phyloP scores from a whole-genome alignment of 2,888 invertebrate genomes.

The Vandiemenella viatica region DNA sequence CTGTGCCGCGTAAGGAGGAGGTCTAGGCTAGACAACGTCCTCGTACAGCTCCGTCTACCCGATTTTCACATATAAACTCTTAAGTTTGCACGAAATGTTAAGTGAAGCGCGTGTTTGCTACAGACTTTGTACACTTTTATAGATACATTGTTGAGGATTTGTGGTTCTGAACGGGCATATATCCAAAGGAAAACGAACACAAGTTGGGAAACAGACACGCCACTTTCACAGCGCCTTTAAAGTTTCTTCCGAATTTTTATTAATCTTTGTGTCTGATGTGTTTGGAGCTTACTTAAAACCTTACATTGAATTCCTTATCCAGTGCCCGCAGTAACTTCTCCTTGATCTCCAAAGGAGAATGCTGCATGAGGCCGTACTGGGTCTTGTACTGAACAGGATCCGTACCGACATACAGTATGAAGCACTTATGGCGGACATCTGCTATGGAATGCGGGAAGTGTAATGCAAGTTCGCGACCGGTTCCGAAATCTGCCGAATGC shows the following conservation, averaged over 20 bases:
- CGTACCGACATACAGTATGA: slow-evolving; percentile 27
- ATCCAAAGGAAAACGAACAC: slow-evolving; percentile 17
- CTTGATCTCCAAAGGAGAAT: slow-evolving; percentile 63
- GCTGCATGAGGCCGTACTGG: slow-evolving; percentile 37
- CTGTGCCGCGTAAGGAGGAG: slow-evolving; percentile 23
- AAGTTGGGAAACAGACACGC: slow-evolving; percentile 17
- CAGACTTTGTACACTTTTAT: slow-evolving; percentile 14
- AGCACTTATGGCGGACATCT: slow-evolving; percentile 35
- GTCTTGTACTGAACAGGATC: slow-evolving; percentile 31
- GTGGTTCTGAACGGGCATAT: slow-evolving; percentile 13
- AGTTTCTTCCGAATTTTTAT: slow-evolving; percentile 32
- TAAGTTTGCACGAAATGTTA: slow-evolving; percentile 15
- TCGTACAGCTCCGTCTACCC: slow-evolving; percentile 21
- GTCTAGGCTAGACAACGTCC: slow-evolving; percentile 21
- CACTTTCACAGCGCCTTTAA: slow-evolving; percentile 19
- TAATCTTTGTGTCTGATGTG: slow-evolving; percentile 26
- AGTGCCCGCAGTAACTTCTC: slow-evolving; percentile 91
- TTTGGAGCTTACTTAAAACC: slow-evolving; percentile 27
- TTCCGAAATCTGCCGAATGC: slow-evolving; percentile 17
- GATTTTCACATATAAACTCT: slow-evolving; percentile 20
- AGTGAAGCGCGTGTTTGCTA: slow-evolving; percentile 14
- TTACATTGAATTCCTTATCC: slow-evolving; percentile 97
- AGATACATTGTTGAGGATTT: slow-evolving; percentile 12
- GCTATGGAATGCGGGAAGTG: slow-evolving; percentile 23
- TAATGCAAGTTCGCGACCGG: slow-evolving; percentile 19